Evolutionary conservation across 2,797 vertebrate species (phyloP).

Genomic region (Amblyopsis hoosieri): DNA sequence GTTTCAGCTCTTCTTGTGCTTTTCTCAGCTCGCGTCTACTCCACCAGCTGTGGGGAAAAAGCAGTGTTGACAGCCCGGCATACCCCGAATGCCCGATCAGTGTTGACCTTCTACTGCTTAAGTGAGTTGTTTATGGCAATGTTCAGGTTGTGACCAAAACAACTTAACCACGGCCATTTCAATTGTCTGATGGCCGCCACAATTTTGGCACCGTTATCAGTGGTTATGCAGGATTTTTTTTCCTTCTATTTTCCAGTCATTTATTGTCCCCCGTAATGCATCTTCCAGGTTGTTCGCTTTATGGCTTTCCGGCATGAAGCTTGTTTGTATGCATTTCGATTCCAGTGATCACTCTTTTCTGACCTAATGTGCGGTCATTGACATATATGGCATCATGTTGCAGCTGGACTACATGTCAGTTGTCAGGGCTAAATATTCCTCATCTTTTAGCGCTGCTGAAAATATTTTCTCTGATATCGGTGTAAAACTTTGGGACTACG

Average conservation of each 20-base stretch:
- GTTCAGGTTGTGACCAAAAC: constrained; percentile 8
- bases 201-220: constrained; percentile 4
- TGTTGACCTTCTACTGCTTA: neutral
- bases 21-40: neutral
- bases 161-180: constrained; percentile 7
- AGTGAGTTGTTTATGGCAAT: constrained; percentile 4
- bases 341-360: constrained; percentile 6
- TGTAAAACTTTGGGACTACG: neutral
- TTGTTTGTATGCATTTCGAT: constrained; percentile 13
- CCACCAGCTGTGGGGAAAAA: neutral
- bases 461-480: neutral
- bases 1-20: neutral
- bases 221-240: constrained; percentile 4
- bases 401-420: constrained; percentile 31
- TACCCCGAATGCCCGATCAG: neutral
- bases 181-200: neutral
- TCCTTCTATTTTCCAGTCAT: neutral
- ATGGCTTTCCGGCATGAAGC: constrained; percentile 9
- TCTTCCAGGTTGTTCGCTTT: neutral
- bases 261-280: neutral
- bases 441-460: constrained; percentile 5
- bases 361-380: constrained; percentile 14
- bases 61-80: neutral
- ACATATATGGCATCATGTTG: constrained; percentile 29
- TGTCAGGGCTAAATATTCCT: constrained; percentile 23